Conservation (phyloP, 1,140 invertebrate species). For the Mylabris phalerata region DNA sequence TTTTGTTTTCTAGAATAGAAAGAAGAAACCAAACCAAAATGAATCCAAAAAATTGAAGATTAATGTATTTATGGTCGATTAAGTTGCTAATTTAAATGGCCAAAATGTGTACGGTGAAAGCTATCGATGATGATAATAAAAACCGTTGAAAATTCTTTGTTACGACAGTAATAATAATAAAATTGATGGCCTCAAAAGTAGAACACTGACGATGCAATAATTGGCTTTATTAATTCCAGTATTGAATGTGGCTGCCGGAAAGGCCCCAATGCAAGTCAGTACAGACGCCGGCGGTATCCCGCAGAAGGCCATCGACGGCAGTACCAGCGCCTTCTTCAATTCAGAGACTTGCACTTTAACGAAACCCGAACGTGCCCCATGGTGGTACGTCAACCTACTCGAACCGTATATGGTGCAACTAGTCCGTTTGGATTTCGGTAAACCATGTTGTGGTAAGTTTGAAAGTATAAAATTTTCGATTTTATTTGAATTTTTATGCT, state of each 20-base stretch:
- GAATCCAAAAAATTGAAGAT: too few species aligned
- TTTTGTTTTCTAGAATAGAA: not conserved
- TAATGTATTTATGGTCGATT: too few species aligned
- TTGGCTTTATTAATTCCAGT: constrained; percentile 55
- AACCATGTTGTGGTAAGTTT: constrained; percentile 80
- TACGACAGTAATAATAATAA: not conserved
- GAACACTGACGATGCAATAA: not conserved
- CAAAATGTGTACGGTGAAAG: too few species aligned
- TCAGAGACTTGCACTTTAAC: constrained; percentile 82
- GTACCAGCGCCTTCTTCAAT: constrained; percentile 74
- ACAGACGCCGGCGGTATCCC: constrained; percentile 78
- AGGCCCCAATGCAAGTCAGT: constrained; percentile 91
- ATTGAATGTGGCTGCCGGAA: constrained; percentile 89
- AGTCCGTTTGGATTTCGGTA: constrained; percentile 86
- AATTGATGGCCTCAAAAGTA: not conserved
- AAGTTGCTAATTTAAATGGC: too few species aligned
- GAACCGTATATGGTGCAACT: constrained; percentile 94
- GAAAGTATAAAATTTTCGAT: not conserved
- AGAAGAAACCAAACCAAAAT: too few species aligned
- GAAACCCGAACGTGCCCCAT: constrained; percentile 71
- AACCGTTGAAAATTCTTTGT: not conserved
- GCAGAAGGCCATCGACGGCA: constrained; percentile 86
- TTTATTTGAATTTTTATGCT: not conserved
- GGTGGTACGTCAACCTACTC: constrained; percentile 94
- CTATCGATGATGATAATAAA: not conserved